Conservation (phyloP, 2,113 vertebrate species). For the Antigone vipio region DNA sequence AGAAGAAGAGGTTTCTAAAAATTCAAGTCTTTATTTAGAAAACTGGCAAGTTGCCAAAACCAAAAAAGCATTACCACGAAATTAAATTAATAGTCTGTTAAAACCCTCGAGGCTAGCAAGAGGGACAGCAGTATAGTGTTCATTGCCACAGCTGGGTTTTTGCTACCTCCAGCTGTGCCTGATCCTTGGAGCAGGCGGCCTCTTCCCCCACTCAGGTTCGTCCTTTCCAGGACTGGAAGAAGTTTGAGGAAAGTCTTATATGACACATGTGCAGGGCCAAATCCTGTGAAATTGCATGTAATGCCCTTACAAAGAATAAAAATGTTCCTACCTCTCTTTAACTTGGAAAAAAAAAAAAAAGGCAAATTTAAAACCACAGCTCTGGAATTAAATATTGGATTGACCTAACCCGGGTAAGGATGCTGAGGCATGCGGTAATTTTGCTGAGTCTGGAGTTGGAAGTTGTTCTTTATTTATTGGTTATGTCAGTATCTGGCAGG, state of each 20-base stretch:
- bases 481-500: neutral
- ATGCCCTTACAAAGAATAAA: neutral
- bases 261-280: neutral
- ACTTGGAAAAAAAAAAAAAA: neutral
- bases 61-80: neutral
- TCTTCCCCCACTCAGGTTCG: neutral
- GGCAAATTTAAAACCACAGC: neutral
- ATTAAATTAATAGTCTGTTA: neutral
- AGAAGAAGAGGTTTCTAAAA: neutral
- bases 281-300: neutral
- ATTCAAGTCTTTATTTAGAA: neutral
- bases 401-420: neutral
- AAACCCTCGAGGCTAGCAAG: neutral
- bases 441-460: neutral
- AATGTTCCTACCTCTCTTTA: neutral
- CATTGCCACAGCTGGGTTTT: neutral
- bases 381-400: neutral
- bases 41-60: neutral
- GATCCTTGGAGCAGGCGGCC: neutral
- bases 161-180: neutral
- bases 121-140: neutral
- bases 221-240: neutral
- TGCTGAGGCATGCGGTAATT: neutral
- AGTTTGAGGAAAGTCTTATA: neutral
- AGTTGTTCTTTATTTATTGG: neutral